These are phyloP conservation scores for Antennarius striatus DNA, from an alignment of 2,113 vertebrate genomes.

Conservation along the genomic window DNA sequence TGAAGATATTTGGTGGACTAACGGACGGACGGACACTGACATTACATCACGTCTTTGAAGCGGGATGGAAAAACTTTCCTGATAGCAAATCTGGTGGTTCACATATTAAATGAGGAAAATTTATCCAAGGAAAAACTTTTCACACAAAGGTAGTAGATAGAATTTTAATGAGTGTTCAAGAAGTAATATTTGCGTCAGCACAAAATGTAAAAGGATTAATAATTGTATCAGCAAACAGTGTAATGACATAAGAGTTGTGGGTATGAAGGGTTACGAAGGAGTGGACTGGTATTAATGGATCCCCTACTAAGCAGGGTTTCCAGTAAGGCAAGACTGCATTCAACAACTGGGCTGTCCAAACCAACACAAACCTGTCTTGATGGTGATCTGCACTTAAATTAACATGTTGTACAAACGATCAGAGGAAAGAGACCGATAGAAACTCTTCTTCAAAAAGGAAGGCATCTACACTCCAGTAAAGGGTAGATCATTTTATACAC, in stretches of 20 bases:
- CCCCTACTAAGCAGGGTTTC: slow-evolving; percentile 79
- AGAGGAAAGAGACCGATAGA: slow-evolving; percentile 61
- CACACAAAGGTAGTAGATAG: slow-evolving; percentile 69
- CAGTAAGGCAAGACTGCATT: slow-evolving; percentile 83
- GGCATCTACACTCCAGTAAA: slow-evolving; percentile 79
- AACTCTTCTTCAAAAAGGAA: slow-evolving; percentile 62
- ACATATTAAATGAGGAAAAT: too few relatives aligned
- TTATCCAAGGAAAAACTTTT: background rate
- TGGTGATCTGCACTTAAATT: slow-evolving; percentile 73
- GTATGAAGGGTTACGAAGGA: slow-evolving; percentile 42
- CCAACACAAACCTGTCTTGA: slow-evolving; percentile 66
- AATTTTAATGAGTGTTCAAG: slow-evolving; percentile 84
- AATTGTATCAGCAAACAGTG: slow-evolving; percentile 82
- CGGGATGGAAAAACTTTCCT: too few relatives aligned
- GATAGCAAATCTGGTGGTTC: too few relatives aligned
- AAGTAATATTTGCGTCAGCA: slow-evolving; percentile 79
- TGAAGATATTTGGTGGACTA: too few relatives aligned
- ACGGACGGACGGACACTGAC: too few relatives aligned
- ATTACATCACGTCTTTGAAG: too few relatives aligned
- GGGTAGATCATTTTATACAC: slow-evolving; percentile 67
- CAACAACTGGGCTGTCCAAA: slow-evolving; percentile 80
- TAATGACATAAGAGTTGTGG: slow-evolving; percentile 79
- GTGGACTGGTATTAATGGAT: slow-evolving; percentile 56
- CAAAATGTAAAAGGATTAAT: slow-evolving; percentile 75
- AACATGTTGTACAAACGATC: slow-evolving; percentile 76